Base-by-base conservation (phyloP, 2,113 vertebrate genomes). In the Bujurquina vittata region DNA sequence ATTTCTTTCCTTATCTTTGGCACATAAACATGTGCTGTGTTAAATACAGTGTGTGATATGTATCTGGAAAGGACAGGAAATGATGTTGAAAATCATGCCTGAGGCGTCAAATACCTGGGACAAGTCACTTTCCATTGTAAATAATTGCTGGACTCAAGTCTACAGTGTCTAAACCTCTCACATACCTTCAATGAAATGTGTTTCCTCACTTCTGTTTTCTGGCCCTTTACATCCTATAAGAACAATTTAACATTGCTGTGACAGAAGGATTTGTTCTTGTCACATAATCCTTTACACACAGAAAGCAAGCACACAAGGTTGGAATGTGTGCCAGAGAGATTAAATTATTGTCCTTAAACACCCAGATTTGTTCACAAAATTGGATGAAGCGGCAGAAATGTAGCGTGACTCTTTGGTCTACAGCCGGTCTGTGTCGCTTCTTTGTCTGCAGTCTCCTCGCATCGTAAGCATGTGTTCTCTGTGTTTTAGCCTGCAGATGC, bases 401-500 rank as follows among this genome's bases (percentile, higher is more conserved):
- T 49, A 54, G 46, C 6, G 6, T 54, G 67, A 33, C 46, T 72
- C 46, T 52, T 52, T 52, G 26, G 26, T 72, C 18, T 31, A 72
- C 67, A 72, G 46, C 67, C 49, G 26, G 75, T 78, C 35, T 55
- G 52, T 63, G 33, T 57, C 43, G 74, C 35, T 5, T 80, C 73
- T 82, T 86, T 59, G 60, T 77, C 40, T 49, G 75, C 56, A n/a
- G 67, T 76, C 52, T 67, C 81, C 59, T 37, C 49, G 43, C 43
- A 49, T 14, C 22, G 80, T 58, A 54, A 31, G 17, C 72, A 33
- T 40, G 17, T 37, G 43, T 61, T 73, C 67, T 79, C 67, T 76
- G 65, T n/a, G 12, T 60, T 33, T 92, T 84, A 93, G 14, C 82
- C 89, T 14, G 52, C 81, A 76, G 83, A 75, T 79, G 80, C 92